Conservation (phyloP, 2,888 invertebrate genomes). For the Sphinx pinastri region DNA sequence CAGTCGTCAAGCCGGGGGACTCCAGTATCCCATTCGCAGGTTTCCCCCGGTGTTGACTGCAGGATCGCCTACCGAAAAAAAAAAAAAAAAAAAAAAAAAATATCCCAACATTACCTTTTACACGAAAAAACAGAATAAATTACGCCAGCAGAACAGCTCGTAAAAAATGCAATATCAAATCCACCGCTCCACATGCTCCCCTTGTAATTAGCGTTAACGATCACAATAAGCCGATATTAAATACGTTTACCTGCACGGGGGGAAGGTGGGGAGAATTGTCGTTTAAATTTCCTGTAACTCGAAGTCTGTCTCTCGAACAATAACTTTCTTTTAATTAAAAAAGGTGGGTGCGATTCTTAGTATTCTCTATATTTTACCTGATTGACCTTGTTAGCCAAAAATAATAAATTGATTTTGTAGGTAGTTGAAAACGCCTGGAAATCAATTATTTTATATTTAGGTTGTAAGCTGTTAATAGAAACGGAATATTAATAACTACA, state of each 20-base stretch:
- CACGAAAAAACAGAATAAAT: constrained; percentile 22
- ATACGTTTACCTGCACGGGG: constrained; percentile 23
- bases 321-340: constrained; percentile 30
- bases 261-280: constrained; percentile 8
- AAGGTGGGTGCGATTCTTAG: constrained; percentile 12
- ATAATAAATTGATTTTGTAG: no score
- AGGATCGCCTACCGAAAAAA: no score
- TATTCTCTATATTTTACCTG: background rate
- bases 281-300: constrained; percentile 19
- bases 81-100: no score
- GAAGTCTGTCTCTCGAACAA: constrained; percentile 21
- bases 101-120: background rate
- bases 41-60: no score
- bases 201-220: constrained; percentile 24
- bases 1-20: no score
- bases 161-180: constrained; percentile 22
- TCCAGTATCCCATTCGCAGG: no score
- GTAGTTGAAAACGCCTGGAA: no score
- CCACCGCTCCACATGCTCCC: constrained; percentile 17
- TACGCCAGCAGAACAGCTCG: constrained; percentile 3
- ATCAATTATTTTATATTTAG: no score
- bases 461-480: no score
- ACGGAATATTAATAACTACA: no score
- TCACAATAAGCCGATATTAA: constrained; percentile 27
- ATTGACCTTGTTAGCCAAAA: no score